Conservation (phyloP, 1,140 invertebrate species). For the Tenebrio molitor region DNA sequence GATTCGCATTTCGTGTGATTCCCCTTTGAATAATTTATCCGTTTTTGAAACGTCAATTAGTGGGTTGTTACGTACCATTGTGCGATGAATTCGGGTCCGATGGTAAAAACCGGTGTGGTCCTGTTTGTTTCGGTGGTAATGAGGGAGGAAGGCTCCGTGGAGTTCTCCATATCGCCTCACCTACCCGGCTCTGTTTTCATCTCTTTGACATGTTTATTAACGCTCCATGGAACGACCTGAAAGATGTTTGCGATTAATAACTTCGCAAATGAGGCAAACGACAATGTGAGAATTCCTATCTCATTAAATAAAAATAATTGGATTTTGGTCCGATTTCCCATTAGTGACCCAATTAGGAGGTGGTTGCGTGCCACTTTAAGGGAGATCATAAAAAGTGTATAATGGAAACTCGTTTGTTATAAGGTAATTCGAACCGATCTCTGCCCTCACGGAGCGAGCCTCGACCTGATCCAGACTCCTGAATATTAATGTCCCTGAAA, state of each 20-base stretch:
- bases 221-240: slow-evolving; percentile 42
- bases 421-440: slow-evolving; percentile 10
- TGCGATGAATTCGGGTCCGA: slow-evolving; percentile 59
- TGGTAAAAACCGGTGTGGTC: slow-evolving; percentile 56
- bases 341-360: background rate
- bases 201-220: slow-evolving; percentile 44
- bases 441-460: background rate
- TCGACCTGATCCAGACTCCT: background rate
- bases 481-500: slow-evolving; percentile 7
- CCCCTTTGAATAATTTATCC: too few relatives aligned
- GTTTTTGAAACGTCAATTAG: too few relatives aligned
- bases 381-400: slow-evolving; percentile 3
- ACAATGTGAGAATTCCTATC: background rate
- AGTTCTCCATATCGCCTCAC: slow-evolving; percentile 56
- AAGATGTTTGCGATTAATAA: slow-evolving; percentile 29
- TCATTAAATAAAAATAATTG: slow-evolving; percentile 30
- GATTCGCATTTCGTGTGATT: too few relatives aligned
- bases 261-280: background rate
- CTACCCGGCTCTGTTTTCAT: slow-evolving; percentile 43
- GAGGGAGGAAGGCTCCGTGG: slow-evolving; percentile 50
- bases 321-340: slow-evolving; percentile 18
- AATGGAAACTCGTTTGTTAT: slow-evolving; percentile 27
- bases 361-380: slow-evolving; percentile 3
- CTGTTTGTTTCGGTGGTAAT: slow-evolving; percentile 52
- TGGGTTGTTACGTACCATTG: slow-evolving; percentile 54